Evolutionary conservation across 2,888 invertebrate genomes (phyloP).

Genomic region (Pecten maximus): DNA sequence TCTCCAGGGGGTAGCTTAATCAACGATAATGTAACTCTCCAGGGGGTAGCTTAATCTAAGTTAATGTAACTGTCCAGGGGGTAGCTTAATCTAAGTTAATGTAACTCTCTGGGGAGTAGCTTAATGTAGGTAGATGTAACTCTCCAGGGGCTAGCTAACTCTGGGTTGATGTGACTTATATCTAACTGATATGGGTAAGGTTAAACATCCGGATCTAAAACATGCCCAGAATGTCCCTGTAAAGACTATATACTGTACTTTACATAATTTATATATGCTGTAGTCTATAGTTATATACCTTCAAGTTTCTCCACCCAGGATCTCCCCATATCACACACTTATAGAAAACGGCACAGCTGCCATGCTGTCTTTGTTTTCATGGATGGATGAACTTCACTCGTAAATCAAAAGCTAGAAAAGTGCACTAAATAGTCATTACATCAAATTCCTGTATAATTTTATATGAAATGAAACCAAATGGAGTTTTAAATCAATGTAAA

Average conservation of each 20-base stretch:
- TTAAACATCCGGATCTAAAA: neutral
- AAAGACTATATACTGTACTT: neutral
- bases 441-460: slow-evolving; percentile 30
- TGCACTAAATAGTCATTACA: neutral
- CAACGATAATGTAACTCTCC: too few species aligned
- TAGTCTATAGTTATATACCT: neutral
- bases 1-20: too few species aligned
- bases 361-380: neutral
- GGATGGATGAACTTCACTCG: slow-evolving; percentile 8
- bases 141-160: too few species aligned
- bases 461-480: neutral
- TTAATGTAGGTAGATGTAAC: too few species aligned
- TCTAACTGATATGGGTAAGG: too few species aligned
- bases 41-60: too few species aligned
- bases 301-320: neutral
- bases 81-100: too few species aligned
- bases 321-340: neutral
- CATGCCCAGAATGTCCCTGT: neutral
- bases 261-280: too few species aligned
- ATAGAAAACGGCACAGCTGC: neutral
- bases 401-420: neutral
- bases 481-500: neutral
- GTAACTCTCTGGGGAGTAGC: too few species aligned
- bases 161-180: too few species aligned
- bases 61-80: too few species aligned